These are phyloP conservation scores for Caenorhabditis sulstoni DNA, from an alignment of 2,888 invertebrate genomes.

Conservation along the genomic window DNA sequence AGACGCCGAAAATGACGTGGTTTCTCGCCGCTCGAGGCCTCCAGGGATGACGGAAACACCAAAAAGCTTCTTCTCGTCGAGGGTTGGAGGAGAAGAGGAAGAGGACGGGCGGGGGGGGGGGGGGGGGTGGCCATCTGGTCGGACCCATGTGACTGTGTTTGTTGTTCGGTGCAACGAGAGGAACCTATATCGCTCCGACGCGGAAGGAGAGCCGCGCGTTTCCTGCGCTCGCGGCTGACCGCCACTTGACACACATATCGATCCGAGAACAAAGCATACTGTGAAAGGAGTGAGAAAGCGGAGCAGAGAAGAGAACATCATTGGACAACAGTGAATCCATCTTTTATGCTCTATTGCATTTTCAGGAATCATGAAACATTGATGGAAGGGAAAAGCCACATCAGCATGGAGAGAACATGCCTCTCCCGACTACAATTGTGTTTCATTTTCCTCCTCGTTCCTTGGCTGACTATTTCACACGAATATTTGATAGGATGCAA, in stretches of 20 bases:
- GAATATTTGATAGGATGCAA: background rate
- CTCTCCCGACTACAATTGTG: too few species aligned
- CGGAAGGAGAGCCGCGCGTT: slow-evolving; percentile 2
- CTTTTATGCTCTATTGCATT: background rate
- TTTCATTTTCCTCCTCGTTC: too few species aligned
- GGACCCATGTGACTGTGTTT: slow-evolving; percentile 47
- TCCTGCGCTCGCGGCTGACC: slow-evolving; percentile 7
- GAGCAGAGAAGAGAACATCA: background rate
- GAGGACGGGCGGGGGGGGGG: too few species aligned
- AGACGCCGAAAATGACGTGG: slow-evolving; percentile 27
- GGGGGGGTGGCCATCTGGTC: slow-evolving; percentile 27
- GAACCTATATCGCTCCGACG: slow-evolving; percentile 5
- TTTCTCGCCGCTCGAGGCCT: slow-evolving; percentile 5
- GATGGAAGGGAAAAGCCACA: slow-evolving; percentile 7
- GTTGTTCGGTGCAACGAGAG: slow-evolving; percentile 5
- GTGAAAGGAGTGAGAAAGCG: slow-evolving; percentile 2
- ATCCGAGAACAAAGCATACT: slow-evolving; percentile 1
- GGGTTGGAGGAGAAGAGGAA: slow-evolving; percentile 14
- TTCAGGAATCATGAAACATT: slow-evolving; percentile 11
- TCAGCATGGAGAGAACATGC: background rate
- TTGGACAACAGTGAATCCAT: background rate
- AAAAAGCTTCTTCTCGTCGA: slow-evolving; percentile 8
- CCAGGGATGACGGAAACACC: slow-evolving; percentile 26
- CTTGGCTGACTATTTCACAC: background rate
- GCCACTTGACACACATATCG: slow-evolving; percentile 26